Evolutionary conservation across 2,797 vertebrate genomes (phyloP), one percentile per base, ranked within the genome.

Genomic region (Phaenicophaeus curvirostris): DNA sequence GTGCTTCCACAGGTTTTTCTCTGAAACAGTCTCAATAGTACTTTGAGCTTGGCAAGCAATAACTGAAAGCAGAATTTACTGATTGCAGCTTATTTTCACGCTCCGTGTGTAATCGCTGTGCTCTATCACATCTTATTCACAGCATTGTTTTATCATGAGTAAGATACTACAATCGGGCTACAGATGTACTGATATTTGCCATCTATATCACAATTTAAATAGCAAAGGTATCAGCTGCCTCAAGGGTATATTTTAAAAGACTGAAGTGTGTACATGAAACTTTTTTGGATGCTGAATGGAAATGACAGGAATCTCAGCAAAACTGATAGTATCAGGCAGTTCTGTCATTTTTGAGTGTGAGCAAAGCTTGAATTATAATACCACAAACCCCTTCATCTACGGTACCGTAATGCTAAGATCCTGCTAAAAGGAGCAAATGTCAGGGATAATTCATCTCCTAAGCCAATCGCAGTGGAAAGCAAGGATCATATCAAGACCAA

Each of bases 401-500:
- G 72, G 87, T 71, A 74, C 85, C 46, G 27, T 44, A 28, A 74
- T 15, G 5, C 85, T 89, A 81, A 94, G 79, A 83, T 81, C 65
- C 92, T 84, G 90, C 85, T 15, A 1, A 63, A 93, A 95, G 71
- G 75, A 95, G 83, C 87, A 87, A 89, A 75, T 61, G 89, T 89
- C 94, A 91, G 69, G 83, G 76, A 71, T 94, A 83, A 87, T 69
- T 74, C 87, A 46, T 58, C 75, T 53, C 66, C 84, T 81, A 67
- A 95, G 90, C 87, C 72, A 93, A 69, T 39, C 85, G 85, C 67
- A 66, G 85, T 46, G 90, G 74, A 89, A 93, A 94, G 61, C 63
- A 89, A 89, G 85, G 93, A 96, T 96, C 91, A 93, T 84, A 89
- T 94, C 95, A 95, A 85, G 85, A 91, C 78, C 77, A 89, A 66